Evolutionary conservation across 2,113 vertebrate species (phyloP).

Genomic region (Bubo bubo): DNA sequence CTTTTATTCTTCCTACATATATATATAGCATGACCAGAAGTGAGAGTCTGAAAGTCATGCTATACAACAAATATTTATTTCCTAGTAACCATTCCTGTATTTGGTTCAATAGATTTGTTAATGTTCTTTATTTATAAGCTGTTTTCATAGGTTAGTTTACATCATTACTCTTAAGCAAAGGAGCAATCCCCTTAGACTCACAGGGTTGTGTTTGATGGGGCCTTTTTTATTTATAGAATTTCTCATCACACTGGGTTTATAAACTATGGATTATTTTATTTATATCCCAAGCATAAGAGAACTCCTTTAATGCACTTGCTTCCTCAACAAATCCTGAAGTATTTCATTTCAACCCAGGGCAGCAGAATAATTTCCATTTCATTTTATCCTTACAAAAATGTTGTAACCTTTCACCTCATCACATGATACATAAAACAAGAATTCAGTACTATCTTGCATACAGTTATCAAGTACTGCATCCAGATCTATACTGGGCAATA

Average conservation of each 20-base stretch:
- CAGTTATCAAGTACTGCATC: not conserved
- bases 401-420: slow-evolving; percentile 12
- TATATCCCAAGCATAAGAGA: not conserved
- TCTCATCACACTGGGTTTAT: not conserved
- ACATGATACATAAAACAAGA: not conserved
- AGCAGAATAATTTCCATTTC: slow-evolving; percentile 15
- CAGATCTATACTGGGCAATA: not conserved
- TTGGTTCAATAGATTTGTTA: not conserved
- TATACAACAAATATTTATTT: not conserved
- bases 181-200: not conserved
- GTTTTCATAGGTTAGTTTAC: not conserved
- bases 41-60: not conserved
- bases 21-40: not conserved
- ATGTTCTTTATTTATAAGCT: not conserved
- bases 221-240: not conserved
- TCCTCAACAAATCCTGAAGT: not conserved
- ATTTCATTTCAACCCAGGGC: not conserved
- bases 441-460: not conserved
- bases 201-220: not conserved
- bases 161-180: not conserved
- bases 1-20: not conserved
- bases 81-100: not conserved
- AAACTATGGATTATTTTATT: slow-evolving; percentile 11
- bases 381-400: not conserved
- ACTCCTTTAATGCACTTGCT: not conserved